These are phyloP conservation scores for Smittia sp. DNA, from an alignment of 2,888 invertebrate genomes.

Conservation along the genomic window DNA sequence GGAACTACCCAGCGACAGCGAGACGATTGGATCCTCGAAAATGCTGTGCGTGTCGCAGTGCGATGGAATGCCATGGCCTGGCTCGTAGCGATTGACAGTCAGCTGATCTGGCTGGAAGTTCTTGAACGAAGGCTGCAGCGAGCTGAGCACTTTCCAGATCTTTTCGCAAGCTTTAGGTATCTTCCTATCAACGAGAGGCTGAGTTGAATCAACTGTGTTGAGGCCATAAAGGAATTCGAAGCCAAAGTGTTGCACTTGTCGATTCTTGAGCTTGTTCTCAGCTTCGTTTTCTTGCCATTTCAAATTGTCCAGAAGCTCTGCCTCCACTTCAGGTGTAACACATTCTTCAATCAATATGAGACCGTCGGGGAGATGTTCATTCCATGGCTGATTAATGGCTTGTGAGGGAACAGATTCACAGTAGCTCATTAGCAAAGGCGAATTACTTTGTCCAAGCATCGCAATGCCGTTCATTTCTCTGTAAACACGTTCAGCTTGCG, in stretches of 20 bases:
- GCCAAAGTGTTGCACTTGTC: constrained; percentile 87
- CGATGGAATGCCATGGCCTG: constrained; percentile 87
- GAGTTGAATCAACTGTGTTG: constrained; percentile 75
- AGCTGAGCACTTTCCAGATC: constrained; percentile 56
- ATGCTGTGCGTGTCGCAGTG: constrained; percentile 96
- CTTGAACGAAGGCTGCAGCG: constrained; percentile 55
- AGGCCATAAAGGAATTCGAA: constrained; percentile 85
- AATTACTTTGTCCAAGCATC: constrained; percentile 58
- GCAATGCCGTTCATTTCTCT: constrained; percentile 60
- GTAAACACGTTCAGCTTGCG: constrained; percentile 60
- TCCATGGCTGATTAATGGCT: neutral
- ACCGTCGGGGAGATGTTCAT: constrained; percentile 60
- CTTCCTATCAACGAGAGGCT: constrained; percentile 60
- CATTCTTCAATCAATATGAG: constrained; percentile 69
- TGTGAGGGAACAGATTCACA: neutral
- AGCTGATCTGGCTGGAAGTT: constrained; percentile 70
- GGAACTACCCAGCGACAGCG: constrained; percentile 77
- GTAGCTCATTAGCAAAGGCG: constrained; percentile 57
- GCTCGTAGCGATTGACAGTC: constrained; percentile 78
- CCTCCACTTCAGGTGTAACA: constrained; percentile 68
- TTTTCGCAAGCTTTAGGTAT: constrained; percentile 71
- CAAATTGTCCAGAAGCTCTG: constrained; percentile 59
- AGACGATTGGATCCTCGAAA: constrained; percentile 84
- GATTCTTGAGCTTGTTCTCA: constrained; percentile 64
- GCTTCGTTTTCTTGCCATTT: constrained; percentile 53